Conservation (phyloP, 2,113 vertebrate species). For the Platichthys stellatus region DNA sequence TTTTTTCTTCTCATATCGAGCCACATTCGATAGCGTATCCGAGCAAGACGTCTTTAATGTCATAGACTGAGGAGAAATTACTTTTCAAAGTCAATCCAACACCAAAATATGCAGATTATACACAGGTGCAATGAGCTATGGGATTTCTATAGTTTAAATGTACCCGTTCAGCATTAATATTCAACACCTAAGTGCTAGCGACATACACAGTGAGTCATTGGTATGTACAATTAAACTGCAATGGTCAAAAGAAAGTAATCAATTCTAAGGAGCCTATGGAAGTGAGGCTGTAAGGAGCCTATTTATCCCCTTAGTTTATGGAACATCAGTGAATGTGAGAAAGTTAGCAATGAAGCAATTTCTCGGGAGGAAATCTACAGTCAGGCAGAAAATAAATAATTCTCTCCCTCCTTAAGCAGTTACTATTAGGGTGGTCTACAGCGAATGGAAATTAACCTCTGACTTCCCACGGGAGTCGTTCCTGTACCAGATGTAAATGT, state of each 20-base stretch:
- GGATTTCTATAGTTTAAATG: background rate
- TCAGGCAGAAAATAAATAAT: conserved; percentile 50
- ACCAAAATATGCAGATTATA: background rate
- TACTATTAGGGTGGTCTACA: conserved; percentile 30
- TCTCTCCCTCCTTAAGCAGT: conserved; percentile 27
- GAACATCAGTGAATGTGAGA: background rate
- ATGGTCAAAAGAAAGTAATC: conserved; percentile 35
- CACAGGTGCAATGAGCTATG: background rate
- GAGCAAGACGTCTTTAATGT: background rate
- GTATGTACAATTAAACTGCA: conserved; percentile 36
- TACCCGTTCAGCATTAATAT: conserved; percentile 4
- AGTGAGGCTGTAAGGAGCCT: conserved; percentile 15
- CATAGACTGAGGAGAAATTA: background rate
- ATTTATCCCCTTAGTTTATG: conserved; percentile 29
- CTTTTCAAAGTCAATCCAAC: background rate
- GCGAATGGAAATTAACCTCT: conserved; percentile 41
- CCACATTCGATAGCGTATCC: background rate
- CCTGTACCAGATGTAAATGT: conserved; percentile 40
- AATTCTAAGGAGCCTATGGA: conserved; percentile 15
- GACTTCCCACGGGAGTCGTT: conserved; percentile 37
- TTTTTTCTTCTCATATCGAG: background rate
- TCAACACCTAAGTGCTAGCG: background rate
- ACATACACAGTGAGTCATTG: background rate
- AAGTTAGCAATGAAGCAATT: conserved; percentile 44
- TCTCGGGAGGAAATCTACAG: conserved; percentile 44